phyloP scores from a whole-genome alignment of 1,140 invertebrate species.

The Drosophila oshimai region DNA sequence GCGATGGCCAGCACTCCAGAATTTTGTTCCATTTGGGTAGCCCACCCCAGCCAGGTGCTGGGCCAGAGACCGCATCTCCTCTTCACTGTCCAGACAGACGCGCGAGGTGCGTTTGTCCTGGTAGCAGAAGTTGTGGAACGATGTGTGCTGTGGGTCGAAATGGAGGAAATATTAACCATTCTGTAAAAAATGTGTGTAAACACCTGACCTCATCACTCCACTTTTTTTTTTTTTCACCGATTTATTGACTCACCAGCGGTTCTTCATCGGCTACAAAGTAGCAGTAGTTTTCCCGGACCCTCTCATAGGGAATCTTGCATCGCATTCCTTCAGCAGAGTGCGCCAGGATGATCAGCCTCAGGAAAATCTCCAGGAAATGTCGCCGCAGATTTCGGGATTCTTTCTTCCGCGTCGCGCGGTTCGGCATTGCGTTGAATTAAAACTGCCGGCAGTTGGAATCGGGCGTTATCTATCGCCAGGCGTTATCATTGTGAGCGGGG shows the following conservation, averaged over 20 bases:
- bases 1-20: slow-evolving; percentile 67
- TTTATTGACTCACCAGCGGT: slow-evolving; percentile 42
- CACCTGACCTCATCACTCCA: no score
- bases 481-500: slow-evolving; percentile 6
- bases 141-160: slow-evolving; percentile 32
- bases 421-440: slow-evolving; percentile 26
- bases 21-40: slow-evolving; percentile 48
- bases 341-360: neutral
- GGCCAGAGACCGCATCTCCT: slow-evolving; percentile 57
- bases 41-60: slow-evolving; percentile 41
- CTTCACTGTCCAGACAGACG: slow-evolving; percentile 55
- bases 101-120: slow-evolving; percentile 64
- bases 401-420: slow-evolving; percentile 22
- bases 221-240: neutral
- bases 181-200: no score
- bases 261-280: slow-evolving; percentile 47
- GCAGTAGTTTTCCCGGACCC: slow-evolving; percentile 60
- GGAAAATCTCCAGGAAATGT: neutral
- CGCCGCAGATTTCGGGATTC: neutral
- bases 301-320: slow-evolving; percentile 56
- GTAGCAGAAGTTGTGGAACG: slow-evolving; percentile 69
- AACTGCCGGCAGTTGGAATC: slow-evolving; percentile 14
- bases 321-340: slow-evolving; percentile 9
- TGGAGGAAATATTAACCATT: no score
- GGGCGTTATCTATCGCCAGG: slow-evolving; percentile 30